Evolutionary conservation across 2,888 invertebrate genomes (phyloP), one percentile per base, ranked within the genome.

Genomic region (Drosophila anceps): DNA sequence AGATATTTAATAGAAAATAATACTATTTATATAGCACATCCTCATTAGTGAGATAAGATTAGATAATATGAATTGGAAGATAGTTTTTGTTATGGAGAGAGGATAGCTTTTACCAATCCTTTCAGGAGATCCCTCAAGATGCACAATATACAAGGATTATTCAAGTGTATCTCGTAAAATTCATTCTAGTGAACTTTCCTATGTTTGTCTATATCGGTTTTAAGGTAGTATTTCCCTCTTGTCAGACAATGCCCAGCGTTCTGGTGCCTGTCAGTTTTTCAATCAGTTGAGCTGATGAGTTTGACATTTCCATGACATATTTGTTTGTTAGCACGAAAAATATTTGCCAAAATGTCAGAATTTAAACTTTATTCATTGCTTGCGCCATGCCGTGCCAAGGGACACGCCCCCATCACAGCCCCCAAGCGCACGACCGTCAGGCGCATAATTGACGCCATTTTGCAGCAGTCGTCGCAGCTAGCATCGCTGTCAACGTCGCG

Each of bases 281-380:
- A 81, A 88, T 88, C 88, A 88, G 71, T 79, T 69, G 63, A 63
- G 59, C 74, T 86, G 85, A 86, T 86, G 89, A 86, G 88, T 88
- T 84, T 87, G 87, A 84, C 87, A 87, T 90, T 90, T 88, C 76
- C 85, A 82, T 90, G 87, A 82, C 87, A 87, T 88, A 88, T 87
- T 87, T 87, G 84, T 64, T 88, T 87, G 76, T 62, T 82, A 69
- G 80, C 86, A 83, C 84, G 88, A 72, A 72, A 84, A 84, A 88
- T 90, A 84, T 87, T 87, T 90, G 86, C 86, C 88, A 81, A 87
- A 85, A 87, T 90, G 86, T 90, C 86, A 90, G 84, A 88, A 83
- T 81, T 90, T 86, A 90, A 90, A 90, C 86, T 87, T 88, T 81
- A 79, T 75, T 54, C 76, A 44, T 69, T 62, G 80, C 76, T 87